Evolutionary conservation across 2,797 vertebrate genomes (phyloP).

Genomic region (Lithobates pipiens): DNA sequence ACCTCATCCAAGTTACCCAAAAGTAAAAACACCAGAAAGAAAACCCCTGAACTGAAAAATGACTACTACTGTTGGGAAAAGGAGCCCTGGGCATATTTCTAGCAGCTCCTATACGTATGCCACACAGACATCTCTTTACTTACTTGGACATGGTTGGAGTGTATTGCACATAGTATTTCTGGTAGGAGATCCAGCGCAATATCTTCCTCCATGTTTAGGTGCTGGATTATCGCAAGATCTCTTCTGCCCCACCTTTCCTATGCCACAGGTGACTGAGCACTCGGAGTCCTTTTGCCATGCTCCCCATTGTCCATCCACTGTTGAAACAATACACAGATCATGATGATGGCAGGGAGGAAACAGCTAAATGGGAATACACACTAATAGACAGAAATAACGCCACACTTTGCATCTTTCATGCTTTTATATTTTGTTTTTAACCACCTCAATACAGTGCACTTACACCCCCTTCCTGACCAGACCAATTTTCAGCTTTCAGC

Average conservation of each 20-base stretch:
- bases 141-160: conserved; percentile 71
- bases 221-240: conserved; percentile 71
- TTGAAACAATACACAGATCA: not conserved
- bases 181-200: conserved; percentile 65
- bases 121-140: not conserved
- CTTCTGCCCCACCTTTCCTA: conserved; percentile 63
- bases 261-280: conserved; percentile 76
- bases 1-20: no score
- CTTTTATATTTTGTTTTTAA: no score
- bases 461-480: no score
- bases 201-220: conserved; percentile 69
- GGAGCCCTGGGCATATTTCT: no score
- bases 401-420: no score
- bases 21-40: no score
- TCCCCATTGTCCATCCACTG: conserved; percentile 76
- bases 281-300: conserved; percentile 62
- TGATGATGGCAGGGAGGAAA: not conserved
- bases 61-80: no score
- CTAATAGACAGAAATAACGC: not conserved
- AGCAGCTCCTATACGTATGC: no score
- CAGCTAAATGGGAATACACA: not conserved
- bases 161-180: conserved; percentile 63
- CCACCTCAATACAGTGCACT: no score
- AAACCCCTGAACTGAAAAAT: no score
- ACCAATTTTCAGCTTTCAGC: no score